These are phyloP conservation scores for Wasmannia auropunctata DNA, from an alignment of 1,140 invertebrate genomes.

Conservation along the genomic window DNA sequence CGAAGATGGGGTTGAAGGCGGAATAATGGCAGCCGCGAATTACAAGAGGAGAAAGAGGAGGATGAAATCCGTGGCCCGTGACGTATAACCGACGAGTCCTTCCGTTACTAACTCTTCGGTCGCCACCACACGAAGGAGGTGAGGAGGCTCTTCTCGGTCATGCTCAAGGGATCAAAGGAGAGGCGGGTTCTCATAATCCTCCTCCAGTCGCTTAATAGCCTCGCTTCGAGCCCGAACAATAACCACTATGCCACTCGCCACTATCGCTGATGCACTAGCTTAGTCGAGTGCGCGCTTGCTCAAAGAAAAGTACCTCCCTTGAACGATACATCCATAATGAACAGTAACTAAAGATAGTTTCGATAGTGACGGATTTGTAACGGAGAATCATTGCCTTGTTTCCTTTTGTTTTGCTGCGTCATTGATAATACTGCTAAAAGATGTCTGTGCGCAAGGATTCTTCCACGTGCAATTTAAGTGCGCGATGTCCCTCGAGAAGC, in stretches of 20 bases:
- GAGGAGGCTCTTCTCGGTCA: constrained; percentile 64
- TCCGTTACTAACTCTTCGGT: constrained; percentile 62
- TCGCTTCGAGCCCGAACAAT: constrained; percentile 65
- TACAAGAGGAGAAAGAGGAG: constrained; percentile 40
- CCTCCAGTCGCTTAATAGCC: constrained; percentile 64
- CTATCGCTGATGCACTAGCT: constrained; percentile 38
- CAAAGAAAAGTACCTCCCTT: constrained; percentile 42
- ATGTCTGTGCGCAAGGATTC: too few relatives aligned
- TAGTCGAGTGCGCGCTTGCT: constrained; percentile 43
- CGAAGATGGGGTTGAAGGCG: constrained; percentile 29
- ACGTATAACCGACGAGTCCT: constrained; percentile 62
- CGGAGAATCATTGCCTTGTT: background rate
- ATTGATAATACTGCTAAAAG: background rate
- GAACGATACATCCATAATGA: constrained; percentile 35
- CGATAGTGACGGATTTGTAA: background rate
- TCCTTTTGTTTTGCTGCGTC: background rate
- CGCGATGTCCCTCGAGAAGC: background rate
- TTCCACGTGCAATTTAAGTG: background rate
- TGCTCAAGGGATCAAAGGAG: constrained; percentile 69
- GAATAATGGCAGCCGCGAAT: constrained; percentile 42
- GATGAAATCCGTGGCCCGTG: constrained; percentile 42
- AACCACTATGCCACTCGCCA: constrained; percentile 49
- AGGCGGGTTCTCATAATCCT: constrained; percentile 63
- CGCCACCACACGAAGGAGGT: constrained; percentile 25
- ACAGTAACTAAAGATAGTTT: constrained; percentile 3